Evolutionary conservation across 2,113 vertebrate genomes (phyloP).

Genomic region (Hippopotamus amphibius): DNA sequence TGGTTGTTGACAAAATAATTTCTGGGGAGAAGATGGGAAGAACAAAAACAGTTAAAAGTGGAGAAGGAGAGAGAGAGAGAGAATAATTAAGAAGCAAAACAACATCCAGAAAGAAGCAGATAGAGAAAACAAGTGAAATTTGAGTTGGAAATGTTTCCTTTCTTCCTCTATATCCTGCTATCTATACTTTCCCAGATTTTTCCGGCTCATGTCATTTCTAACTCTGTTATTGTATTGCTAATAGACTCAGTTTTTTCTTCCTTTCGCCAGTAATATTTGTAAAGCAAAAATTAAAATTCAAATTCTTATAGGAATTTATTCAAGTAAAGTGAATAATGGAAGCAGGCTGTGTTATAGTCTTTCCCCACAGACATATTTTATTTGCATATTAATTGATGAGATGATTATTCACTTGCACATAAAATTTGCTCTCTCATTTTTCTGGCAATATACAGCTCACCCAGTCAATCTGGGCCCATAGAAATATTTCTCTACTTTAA

Average conservation of each 20-base stretch:
- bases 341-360: neutral
- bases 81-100: neutral
- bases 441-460: neutral
- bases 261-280: neutral
- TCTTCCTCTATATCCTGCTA: neutral
- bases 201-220: neutral
- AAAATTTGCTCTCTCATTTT: neutral
- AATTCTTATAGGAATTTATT: constrained; percentile 36
- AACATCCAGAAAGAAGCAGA: neutral
- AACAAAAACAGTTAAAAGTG: neutral
- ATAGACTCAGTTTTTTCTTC: neutral
- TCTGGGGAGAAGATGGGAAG: neutral
- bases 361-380: neutral
- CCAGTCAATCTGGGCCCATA: neutral
- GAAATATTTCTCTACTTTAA: neutral
- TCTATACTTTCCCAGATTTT: neutral
- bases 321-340: neutral
- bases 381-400: constrained; percentile 3
- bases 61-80: neutral
- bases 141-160: neutral
- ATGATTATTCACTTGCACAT: neutral
- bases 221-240: neutral
- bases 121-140: neutral
- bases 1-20: neutral
- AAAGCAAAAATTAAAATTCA: constrained; percentile 23